Percentiles rank a stretch among this genome's conserved stretches.
phyloP scores from a whole-genome alignment of 2,888 invertebrate genomes.

The Aleiodes alternator region DNA sequence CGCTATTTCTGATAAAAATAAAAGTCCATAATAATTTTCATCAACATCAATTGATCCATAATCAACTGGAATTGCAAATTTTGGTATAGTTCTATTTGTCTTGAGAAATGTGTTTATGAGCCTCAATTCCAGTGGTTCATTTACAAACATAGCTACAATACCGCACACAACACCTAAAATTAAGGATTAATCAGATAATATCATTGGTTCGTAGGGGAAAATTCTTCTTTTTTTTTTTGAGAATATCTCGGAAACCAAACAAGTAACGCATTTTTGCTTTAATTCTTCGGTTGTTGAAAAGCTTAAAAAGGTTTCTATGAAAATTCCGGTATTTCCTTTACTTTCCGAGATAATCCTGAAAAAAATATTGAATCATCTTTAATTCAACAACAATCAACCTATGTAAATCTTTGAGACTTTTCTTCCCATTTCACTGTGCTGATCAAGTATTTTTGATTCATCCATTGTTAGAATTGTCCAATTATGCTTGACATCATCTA shows the following conservation, averaged over 20 bases:
- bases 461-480: neutral
- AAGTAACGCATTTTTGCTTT: too few species aligned
- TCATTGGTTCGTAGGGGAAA: too few species aligned
- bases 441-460: neutral
- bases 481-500: neutral
- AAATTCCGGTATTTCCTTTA: too few species aligned
- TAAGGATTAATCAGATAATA: too few species aligned
- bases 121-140: conserved; percentile 1
- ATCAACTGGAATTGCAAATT: conserved; percentile 18
- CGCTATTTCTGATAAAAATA: neutral
- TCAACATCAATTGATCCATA: conserved; percentile 11
- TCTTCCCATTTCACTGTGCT: neutral
- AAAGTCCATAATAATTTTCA: neutral
- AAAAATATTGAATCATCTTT: too few species aligned
- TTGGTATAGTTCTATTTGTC: neutral
- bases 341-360: too few species aligned
- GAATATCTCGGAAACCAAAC: too few species aligned
- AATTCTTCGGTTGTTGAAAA: too few species aligned
- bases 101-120: conserved; percentile 1
- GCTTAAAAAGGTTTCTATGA: too few species aligned
- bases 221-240: too few species aligned
- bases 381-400: neutral
- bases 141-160: neutral
- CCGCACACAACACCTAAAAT: neutral
- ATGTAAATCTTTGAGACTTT: conserved; percentile 9